These are phyloP conservation scores for Montipora capricornis DNA, from an alignment of 64 coral and sea anemone genomes.

Conservation along the genomic window DNA sequence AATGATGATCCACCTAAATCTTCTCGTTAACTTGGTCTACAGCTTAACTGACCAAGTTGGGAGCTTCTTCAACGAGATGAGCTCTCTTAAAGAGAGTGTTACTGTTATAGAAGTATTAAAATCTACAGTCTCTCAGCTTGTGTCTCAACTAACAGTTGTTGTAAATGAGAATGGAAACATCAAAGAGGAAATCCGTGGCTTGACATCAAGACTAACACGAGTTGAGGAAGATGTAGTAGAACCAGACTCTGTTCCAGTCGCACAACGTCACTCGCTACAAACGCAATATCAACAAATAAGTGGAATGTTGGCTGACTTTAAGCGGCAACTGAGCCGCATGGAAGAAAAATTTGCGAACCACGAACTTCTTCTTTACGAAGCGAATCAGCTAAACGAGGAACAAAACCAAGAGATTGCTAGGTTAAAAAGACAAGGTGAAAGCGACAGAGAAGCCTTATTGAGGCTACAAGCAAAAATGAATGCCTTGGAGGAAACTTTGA, in stretches of 20 bases:
- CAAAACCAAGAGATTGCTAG: constrained; percentile 10
- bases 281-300: constrained; percentile 20
- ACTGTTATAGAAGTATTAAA: background rate
- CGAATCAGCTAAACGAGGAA: constrained; percentile 21
- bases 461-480: constrained; percentile 10
- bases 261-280: background rate
- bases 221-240: background rate
- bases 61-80: background rate
- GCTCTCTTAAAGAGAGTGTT: background rate
- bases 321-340: background rate
- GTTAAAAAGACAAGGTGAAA: constrained; percentile 9
- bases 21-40: background rate
- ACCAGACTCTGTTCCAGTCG: background rate
- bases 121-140: constrained; percentile 26
- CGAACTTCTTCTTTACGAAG: constrained; percentile 57
- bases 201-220: constrained; percentile 4
- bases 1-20: background rate
- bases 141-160: constrained; percentile 15
- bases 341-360: constrained; percentile 50
- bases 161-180: constrained; percentile 11
- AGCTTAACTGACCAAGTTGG: background rate
- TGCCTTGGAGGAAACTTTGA: constrained; percentile 6
- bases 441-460: background rate
- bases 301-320: constrained; percentile 13
- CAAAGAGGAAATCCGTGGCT: background rate